phyloP scores from a whole-genome alignment of 2,797 vertebrate species.

The Gallinago solitaria region DNA sequence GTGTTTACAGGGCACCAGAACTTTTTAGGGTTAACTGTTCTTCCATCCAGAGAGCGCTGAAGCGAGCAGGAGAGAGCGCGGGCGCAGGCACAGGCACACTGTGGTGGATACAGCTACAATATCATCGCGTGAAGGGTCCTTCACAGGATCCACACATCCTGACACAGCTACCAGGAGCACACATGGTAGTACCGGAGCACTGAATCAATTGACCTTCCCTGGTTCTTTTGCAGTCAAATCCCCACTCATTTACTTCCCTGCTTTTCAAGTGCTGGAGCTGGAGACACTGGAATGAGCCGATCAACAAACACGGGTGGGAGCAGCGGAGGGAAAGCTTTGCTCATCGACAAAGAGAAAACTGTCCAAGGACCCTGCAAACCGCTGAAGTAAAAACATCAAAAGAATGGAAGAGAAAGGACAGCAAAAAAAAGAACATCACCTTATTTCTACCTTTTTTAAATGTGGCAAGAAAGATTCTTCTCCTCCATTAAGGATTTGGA shows the following conservation, averaged over 20 bases:
- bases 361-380: neutral
- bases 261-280: conserved; percentile 64
- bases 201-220: conserved; percentile 79
- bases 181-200: neutral
- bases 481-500: neutral
- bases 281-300: conserved; percentile 33
- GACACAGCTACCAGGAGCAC: neutral
- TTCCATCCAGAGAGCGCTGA: neutral
- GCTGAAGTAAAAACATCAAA: neutral
- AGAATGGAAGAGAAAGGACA: neutral
- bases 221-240: conserved; percentile 76
- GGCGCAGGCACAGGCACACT: neutral
- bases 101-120: neutral
- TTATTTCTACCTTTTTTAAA: neutral
- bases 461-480: neutral
- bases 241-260: conserved; percentile 77
- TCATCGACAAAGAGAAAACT: conserved; percentile 9
- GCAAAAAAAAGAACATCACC: neutral
- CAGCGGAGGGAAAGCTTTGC: conserved; percentile 36
- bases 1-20: neutral
- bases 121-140: neutral
- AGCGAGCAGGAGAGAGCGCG: neutral
- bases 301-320: conserved; percentile 24
- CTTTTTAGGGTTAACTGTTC: conserved; percentile 42
- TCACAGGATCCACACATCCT: neutral